These are phyloP conservation scores for Pegea sp. DNA, from an alignment of 23 tunicate species.

Conservation along the genomic window DNA sequence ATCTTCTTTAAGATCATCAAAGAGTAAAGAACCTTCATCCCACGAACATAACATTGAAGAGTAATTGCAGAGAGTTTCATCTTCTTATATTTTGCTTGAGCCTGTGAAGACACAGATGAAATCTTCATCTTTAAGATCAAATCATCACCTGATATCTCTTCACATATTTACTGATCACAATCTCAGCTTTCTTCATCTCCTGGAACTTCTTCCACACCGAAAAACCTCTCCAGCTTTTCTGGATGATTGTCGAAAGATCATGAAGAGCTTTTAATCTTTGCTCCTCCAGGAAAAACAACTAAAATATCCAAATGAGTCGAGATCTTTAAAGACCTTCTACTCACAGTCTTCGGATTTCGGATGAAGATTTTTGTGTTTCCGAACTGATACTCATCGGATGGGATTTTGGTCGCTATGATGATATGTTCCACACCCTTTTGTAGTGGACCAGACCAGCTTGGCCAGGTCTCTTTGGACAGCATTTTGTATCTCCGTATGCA, in stretches of 20 bases:
- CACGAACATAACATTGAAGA: slow-evolving; percentile 45
- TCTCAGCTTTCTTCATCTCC: slow-evolving; percentile 40
- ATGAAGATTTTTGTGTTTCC: slow-evolving; percentile 84
- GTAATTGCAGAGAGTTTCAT: slow-evolving; percentile 21
- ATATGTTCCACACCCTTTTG: slow-evolving; percentile 49
- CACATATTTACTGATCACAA: slow-evolving; percentile 67
- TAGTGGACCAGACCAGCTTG: slow-evolving; percentile 31
- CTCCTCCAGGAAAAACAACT: slow-evolving; percentile 49
- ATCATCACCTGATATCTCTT: slow-evolving; percentile 29
- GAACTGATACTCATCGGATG: slow-evolving; percentile 33
- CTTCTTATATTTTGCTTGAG: slow-evolving; percentile 14
- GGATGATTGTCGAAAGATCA: slow-evolving; percentile 57
- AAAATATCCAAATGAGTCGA: background rate
- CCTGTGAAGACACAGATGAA: slow-evolving; percentile 6
- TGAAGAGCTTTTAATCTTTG: slow-evolving; percentile 27
- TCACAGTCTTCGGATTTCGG: slow-evolving; percentile 71
- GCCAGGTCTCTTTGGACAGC: slow-evolving; percentile 79
- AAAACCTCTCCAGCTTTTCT: slow-evolving; percentile 68
- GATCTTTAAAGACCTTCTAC: slow-evolving; percentile 3
- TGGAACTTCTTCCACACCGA: slow-evolving; percentile 22
- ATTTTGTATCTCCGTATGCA: slow-evolving; percentile 54
- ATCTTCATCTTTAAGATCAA: background rate
- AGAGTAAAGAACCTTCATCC: slow-evolving; percentile 41
- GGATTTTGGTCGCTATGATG: slow-evolving; percentile 10
- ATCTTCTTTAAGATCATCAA: background rate